Base-by-base conservation (phyloP, 2,888 invertebrate genomes). In the Rotaria macrura region DNA sequence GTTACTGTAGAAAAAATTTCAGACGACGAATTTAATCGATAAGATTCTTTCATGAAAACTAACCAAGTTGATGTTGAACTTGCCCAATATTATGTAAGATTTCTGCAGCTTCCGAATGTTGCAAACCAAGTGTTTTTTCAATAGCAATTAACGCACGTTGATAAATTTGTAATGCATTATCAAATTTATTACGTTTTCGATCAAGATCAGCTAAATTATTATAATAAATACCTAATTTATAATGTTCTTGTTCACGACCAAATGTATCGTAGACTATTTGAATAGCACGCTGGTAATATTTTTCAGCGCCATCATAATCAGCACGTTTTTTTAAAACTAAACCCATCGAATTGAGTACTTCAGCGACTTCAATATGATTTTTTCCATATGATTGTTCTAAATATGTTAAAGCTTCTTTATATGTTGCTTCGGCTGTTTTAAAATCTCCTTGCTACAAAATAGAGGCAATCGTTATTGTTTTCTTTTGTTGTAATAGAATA, bases 51-150 rank as follows among this genome's bases (percentile, higher is more conserved):
- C 20, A 14, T 34, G 6, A 20, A 34, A 65, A 25, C n/a, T n/a
- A 38, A 79, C 79, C 79, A 14, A 79, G 43, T 79, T 79, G 79
- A 43, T 79, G 79, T 43, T 79, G 25, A 79, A 79, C 79, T 79
- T 43, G 79, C 1, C 79, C 79, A n/a, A 79, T 79, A n/a, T 79
- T 79, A n/a, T 79, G 79, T 6, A 43, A 25, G n/a, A 79, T 79
- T 43, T 79, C 79, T 43, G 43, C 79, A 0, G 79, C 79, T 79
- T 79, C 79, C 1, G 79, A 79, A 79, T 79, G 79, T 43, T 79
- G 43, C 12, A 20, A 4, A 14, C 79, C 79, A 25, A 79, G 79
- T 79, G 79, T 79, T 79, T 79, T 43, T 79, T 43, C 79, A 79
- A 79, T 79, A 7, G 79, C 7, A 25, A 10, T 43, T 43, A 79